A percentile compares a stretch with the other conserved stretches of the same genome.
Evolutionary conservation across 2,113 vertebrate species (phyloP).

Genomic region (Psammodynastes pulverulentus): DNA sequence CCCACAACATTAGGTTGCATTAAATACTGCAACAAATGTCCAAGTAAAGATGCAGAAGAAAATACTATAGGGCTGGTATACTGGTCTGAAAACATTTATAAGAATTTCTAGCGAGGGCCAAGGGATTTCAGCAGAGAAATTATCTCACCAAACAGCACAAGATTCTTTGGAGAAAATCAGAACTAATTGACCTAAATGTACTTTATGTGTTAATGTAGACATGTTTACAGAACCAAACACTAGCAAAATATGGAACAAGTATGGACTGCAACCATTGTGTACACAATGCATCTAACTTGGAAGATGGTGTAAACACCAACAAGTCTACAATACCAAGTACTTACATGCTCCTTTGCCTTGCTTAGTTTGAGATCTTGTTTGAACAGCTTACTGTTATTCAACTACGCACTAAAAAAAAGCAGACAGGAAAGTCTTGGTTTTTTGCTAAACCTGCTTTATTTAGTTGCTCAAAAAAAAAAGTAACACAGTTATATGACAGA

Average conservation of each 20-base stretch:
- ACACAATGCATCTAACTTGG: conserved; percentile 17
- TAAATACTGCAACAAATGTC: not conserved
- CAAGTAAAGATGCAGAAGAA: not conserved
- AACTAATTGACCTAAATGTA: not conserved
- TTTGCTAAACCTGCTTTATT: conserved; percentile 35
- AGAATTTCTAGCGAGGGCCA: too few relatives aligned
- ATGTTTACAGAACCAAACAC: not conserved
- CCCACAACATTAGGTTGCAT: not conserved
- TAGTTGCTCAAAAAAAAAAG: conserved; percentile 12
- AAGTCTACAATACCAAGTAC: not conserved
- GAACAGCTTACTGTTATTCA: not conserved
- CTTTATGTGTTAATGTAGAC: not conserved
- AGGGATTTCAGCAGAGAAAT: not conserved
- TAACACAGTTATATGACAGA: conserved; percentile 34
- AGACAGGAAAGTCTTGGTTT: not conserved
- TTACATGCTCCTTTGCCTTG: not conserved
- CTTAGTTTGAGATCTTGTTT: not conserved
- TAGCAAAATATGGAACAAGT: not conserved
- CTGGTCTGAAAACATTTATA: not conserved
- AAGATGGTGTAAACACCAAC: not conserved
- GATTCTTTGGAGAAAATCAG: not conserved
- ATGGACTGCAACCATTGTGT: not conserved
- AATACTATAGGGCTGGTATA: not conserved
- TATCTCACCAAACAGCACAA: not conserved
- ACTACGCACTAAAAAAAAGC: not conserved